Evolutionary conservation across 2,113 vertebrate species (phyloP).

Genomic region (pig (Sus scrofa)): T2T-Sscrofa CM000823.6:1972501-1973000

Average conservation of each 20-base stretch:
- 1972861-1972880: background rate
- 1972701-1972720: background rate
- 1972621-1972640: background rate
- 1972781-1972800: constrained; percentile 7
- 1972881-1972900: background rate
- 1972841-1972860: background rate
- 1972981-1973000: background rate
- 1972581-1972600: background rate
- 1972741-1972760: background rate
- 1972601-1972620: background rate
- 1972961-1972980: background rate
- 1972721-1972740: accelerated
- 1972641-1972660: no score
- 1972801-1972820: no score
- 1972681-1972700: accelerated
- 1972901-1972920: accelerated
- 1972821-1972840: background rate
- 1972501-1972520: background rate
- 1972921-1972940: background rate
- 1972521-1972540: accelerated
- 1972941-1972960: background rate
- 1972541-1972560: background rate
- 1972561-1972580: accelerated
- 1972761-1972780: background rate
- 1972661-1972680: background rate